Base-by-base conservation (phyloP, 2,888 invertebrate species). In the Acanthopleura granulata region DNA sequence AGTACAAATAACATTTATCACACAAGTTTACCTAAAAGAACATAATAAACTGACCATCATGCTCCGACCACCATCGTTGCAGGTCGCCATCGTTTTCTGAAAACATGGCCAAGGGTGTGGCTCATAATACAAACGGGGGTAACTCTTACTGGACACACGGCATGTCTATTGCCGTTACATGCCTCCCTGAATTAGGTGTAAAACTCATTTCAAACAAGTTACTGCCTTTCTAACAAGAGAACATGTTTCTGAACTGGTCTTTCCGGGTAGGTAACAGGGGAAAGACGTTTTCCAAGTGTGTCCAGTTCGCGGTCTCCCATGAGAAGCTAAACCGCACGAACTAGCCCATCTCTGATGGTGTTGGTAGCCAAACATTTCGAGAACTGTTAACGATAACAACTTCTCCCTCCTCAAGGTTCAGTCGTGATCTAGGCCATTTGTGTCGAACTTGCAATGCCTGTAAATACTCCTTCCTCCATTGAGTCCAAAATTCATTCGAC, bases 381-480 rank as follows among this genome's bases (percentile, higher is more conserved):
- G n/a, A 74, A 22, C 15, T 29, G 51, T 70, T 70, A 74, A 9
- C 70, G 74, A 49, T 18, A n/a, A 75, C 75, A 16, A 75, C 49
- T 29, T 74, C 57, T 1, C 29, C 72, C 14, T 22, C 25, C 30
- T 51, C n/a, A 18, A 75, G 14, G 29, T 75, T 49, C 0, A 9
- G 29, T n/a, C 49, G 16, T 3, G 61, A 15, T 49, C 74, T 18
- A 29, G 16, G 74, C 72, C 74, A 70, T 49, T 66, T 74, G 1
- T 22, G 29, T 14, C 74, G 66, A 12, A 29, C 18, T 61, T 75
- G 75, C 12, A 75, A 49, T 29, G 16, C 29, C 9, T 27, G 62
- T n/a, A 75, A 9, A 50, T 62, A 75, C 40, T 75, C 74, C 29
- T 69, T 69, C 61, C 40, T 40, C 76, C 76, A 76, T 3, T 70